Percentiles rank a stretch among this genome's conserved stretches.
phyloP scores from a whole-genome alignment of 2,113 vertebrate genomes.

The Alethe castanea region DNA sequence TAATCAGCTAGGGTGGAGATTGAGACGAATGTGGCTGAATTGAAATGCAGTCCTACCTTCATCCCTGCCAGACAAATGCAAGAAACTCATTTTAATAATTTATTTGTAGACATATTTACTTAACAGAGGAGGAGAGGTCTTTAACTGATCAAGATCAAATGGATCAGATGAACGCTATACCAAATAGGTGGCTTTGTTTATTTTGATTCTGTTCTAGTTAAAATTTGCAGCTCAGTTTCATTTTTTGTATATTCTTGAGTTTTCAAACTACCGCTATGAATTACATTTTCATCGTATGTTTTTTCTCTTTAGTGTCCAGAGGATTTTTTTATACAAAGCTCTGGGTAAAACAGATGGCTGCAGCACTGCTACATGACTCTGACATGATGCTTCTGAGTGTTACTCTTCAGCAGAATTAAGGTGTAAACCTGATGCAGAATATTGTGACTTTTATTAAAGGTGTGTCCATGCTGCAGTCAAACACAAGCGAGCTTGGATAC shows the following conservation, averaged over 20 bases:
- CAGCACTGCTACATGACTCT: not conserved
- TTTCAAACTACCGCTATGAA: not conserved
- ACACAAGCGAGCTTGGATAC: not conserved
- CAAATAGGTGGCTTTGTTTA: not conserved
- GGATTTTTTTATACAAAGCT: not conserved
- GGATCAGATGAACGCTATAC: not conserved
- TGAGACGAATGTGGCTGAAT: not conserved
- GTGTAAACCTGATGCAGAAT: not conserved
- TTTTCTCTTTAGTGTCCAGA: not conserved
- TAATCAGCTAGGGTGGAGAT: not conserved
- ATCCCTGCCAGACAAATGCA: not conserved
- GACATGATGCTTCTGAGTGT: not conserved
- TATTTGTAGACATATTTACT: not conserved
- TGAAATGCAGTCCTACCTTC: not conserved
- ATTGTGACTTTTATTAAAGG: not conserved
- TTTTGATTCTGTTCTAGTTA: not conserved
- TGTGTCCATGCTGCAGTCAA: not conserved
- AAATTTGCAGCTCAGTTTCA: not conserved
- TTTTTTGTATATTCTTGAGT: not conserved
- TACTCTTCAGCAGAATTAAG: not conserved
- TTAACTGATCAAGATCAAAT: not conserved
- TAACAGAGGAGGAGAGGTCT: not conserved
- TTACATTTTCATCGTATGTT: not conserved
- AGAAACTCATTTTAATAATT: not conserved
- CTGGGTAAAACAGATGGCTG: not conserved